Conservation (phyloP, 2,888 invertebrate genomes). For the Acanthoscelides obtectus region DNA sequence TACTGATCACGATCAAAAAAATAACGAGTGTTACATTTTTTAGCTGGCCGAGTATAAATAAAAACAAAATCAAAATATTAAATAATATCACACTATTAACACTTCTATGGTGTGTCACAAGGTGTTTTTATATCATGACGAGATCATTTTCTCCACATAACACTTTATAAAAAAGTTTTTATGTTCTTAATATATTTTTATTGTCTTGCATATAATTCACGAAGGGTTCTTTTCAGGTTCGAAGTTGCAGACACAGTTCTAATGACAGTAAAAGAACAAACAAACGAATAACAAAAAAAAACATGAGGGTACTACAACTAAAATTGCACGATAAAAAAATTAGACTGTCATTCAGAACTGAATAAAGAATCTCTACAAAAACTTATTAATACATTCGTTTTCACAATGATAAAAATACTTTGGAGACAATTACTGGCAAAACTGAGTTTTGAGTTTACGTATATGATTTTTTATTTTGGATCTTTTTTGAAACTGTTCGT, state of each 20-base stretch:
- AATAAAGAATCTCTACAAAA: background rate
- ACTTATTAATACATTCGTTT: background rate
- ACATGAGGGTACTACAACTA: slow-evolving; percentile 19
- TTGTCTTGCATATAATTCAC: slow-evolving; percentile 12
- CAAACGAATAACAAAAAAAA: slow-evolving; percentile 8
- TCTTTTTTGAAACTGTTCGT: too few species aligned
- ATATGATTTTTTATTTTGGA: too few species aligned
- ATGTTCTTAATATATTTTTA: slow-evolving; percentile 12
- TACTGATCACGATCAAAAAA: background rate
- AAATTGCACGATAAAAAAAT: slow-evolving; percentile 28
- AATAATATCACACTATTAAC: slow-evolving; percentile 50
- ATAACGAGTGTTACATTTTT: slow-evolving; percentile 7
- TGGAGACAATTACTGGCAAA: too few species aligned
- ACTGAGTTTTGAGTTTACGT: too few species aligned
- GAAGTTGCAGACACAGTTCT: background rate
- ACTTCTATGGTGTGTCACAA: slow-evolving; percentile 42
- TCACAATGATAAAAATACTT: background rate
- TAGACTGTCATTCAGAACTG: slow-evolving; percentile 8
- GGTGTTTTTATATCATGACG: slow-evolving; percentile 42
- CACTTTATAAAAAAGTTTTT: slow-evolving; percentile 22
- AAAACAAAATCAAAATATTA: slow-evolving; percentile 47
- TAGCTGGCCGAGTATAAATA: slow-evolving; percentile 27
- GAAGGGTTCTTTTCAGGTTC: slow-evolving; percentile 8
- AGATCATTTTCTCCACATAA: slow-evolving; percentile 44
- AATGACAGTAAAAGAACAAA: slow-evolving; percentile 10